Evolutionary conservation across 2,113 vertebrate genomes (phyloP).

Genomic region (Dromaius novaehollandiae): DNA sequence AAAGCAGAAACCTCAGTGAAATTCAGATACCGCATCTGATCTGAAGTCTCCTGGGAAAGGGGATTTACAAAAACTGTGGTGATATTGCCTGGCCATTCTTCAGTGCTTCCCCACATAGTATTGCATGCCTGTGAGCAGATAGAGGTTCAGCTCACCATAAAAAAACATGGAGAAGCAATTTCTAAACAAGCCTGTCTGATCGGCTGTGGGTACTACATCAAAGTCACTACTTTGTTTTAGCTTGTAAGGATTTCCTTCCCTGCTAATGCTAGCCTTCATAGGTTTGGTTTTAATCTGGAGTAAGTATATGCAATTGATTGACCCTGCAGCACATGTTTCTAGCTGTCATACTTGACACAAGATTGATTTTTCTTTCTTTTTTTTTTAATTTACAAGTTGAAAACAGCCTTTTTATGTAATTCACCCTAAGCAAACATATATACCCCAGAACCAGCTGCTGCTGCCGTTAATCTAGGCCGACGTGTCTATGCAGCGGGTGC

Average conservation of each 20-base stretch:
- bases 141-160: accelerated
- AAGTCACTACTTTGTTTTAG: not conserved
- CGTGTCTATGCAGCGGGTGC: not conserved
- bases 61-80: not conserved
- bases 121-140: accelerated
- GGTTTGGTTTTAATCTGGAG: not conserved
- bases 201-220: not conserved
- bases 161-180: not conserved
- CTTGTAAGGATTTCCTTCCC: not conserved
- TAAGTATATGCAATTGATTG: not conserved
- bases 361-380: not conserved
- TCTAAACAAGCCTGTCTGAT: not conserved
- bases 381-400: not conserved
- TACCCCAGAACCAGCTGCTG: not conserved
- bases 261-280: not conserved
- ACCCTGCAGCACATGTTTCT: not conserved
- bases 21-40: not conserved
- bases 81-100: not conserved
- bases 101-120: not conserved
- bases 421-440: not conserved
- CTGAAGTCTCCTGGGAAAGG: not conserved
- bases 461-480: constrained; percentile 37
- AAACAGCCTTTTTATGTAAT: not conserved
- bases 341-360: not conserved
- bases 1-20: not conserved